These are phyloP conservation scores for Montipora efflorescens DNA, from an alignment of 64 coral and sea anemone species.

Conservation along the genomic window DNA sequence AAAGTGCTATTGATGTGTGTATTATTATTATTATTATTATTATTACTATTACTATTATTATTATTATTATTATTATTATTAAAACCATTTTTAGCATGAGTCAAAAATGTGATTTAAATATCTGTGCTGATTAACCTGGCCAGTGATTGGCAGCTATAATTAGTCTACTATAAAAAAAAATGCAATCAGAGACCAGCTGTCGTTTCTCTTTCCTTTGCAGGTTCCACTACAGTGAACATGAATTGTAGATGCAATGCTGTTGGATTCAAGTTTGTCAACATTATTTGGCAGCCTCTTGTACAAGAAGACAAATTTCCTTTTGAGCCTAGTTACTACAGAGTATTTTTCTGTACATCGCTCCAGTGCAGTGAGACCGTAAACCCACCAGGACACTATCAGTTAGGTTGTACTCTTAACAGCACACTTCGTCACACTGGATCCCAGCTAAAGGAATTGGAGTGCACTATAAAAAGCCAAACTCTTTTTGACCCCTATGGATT, in stretches of 20 bases:
- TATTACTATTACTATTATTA: too few species aligned
- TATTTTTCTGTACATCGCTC: neutral
- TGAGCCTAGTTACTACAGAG: neutral
- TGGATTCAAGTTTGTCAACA: slow-evolving; percentile 15
- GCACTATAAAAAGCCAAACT: neutral
- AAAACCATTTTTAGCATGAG: too few species aligned
- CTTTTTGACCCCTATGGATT: neutral
- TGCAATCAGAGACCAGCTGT: neutral
- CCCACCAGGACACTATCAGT: neutral
- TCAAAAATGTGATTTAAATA: too few species aligned
- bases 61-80: too few species aligned
- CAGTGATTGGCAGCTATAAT: too few species aligned
- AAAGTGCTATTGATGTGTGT: too few species aligned
- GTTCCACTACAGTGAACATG: neutral
- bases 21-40: too few species aligned
- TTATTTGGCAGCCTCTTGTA: neutral
- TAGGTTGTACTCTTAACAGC: slow-evolving; percentile 11
- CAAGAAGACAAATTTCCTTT: neutral
- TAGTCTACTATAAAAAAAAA: neutral
- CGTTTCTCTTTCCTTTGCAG: neutral
- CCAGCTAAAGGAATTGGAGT: neutral
- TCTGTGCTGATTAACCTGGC: too few species aligned
- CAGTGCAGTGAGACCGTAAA: too few species aligned
- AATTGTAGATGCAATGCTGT: neutral
- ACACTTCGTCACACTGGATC: neutral